A percentile compares a stretch with the other conserved stretches of the same genome.
Evolutionary conservation across 2,888 invertebrate genomes (phyloP).

Genomic region (Pelosia muscerda): DNA sequence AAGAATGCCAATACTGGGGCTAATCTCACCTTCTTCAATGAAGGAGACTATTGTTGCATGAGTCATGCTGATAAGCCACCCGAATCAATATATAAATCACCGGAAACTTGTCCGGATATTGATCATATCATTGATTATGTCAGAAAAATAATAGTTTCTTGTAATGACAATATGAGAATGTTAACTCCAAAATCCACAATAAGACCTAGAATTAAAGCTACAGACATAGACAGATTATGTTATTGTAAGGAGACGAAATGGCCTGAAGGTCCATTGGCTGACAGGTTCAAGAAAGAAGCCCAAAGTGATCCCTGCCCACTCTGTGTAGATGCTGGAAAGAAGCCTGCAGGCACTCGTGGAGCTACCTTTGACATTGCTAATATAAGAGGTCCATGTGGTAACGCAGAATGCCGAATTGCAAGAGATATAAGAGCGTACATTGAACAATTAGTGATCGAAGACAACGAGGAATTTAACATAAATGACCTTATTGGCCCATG

Average conservation of each 20-base stretch:
- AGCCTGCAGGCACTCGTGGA: slow-evolving; percentile 41
- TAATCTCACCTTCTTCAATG: slow-evolving; percentile 73
- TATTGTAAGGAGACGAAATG: slow-evolving; percentile 77
- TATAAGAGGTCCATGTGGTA: slow-evolving; percentile 80
- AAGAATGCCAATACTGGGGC: slow-evolving; percentile 76
- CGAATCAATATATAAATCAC: slow-evolving; percentile 71
- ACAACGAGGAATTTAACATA: slow-evolving; percentile 69
- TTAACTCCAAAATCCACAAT: slow-evolving; percentile 77
- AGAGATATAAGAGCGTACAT: slow-evolving; percentile 77
- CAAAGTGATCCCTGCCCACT: slow-evolving; percentile 72
- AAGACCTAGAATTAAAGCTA: slow-evolving; percentile 75
- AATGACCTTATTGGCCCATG: slow-evolving; percentile 77
- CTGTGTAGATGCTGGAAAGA: slow-evolving; percentile 68
- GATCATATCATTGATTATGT: slow-evolving; percentile 79
- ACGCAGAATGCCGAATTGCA: slow-evolving; percentile 78
- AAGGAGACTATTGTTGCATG: slow-evolving; percentile 78
- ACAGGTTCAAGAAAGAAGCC: slow-evolving; percentile 71
- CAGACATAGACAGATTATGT: slow-evolving; percentile 78
- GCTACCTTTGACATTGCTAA: slow-evolving; percentile 76
- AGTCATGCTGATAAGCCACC: slow-evolving; percentile 76
- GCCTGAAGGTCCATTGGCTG: slow-evolving; percentile 74
- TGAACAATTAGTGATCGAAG: slow-evolving; percentile 76
- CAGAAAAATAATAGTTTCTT: slow-evolving; percentile 77
- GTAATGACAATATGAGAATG: slow-evolving; percentile 83
- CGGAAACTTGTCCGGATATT: slow-evolving; percentile 76